Conservation (phyloP, 2,797 vertebrate species). For the Kryptopterus vitreolus region DNA sequence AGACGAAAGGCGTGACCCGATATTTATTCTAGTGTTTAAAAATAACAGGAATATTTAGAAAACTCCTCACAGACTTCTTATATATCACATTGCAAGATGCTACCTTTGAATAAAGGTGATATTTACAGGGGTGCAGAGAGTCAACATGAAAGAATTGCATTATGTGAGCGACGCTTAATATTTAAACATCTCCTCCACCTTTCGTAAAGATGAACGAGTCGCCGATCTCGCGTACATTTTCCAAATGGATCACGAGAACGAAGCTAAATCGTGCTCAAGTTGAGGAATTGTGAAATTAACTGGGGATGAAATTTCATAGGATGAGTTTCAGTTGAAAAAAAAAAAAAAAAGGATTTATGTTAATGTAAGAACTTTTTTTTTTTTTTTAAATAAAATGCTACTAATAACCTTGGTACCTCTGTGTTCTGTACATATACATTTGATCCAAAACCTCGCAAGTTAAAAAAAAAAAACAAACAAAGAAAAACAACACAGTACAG, state of each 20-base stretch:
- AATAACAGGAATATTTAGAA: background rate
- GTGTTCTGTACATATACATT: background rate
- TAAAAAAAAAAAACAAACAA: too few species aligned
- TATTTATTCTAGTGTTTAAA: background rate
- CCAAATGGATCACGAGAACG: background rate
- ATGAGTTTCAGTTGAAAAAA: background rate
- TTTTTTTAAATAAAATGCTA: background rate
- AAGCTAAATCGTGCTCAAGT: background rate
- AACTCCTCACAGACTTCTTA: conserved; percentile 24
- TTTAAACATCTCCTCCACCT: background rate
- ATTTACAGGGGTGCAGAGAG: background rate
- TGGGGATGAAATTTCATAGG: background rate
- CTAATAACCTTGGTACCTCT: background rate
- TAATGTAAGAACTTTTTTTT: background rate
- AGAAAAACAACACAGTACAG: background rate
- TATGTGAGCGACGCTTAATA: background rate
- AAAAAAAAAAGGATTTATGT: background rate
- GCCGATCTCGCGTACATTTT: background rate
- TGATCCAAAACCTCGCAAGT: background rate
- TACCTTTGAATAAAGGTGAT: conserved; percentile 3
- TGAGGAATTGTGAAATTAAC: background rate
- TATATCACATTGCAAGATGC: conserved; percentile 28
- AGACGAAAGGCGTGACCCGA: background rate
- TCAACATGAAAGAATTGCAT: background rate
- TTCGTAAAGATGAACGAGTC: background rate